Base-by-base conservation (phyloP, 2,888 invertebrate species). In the Psylliodes chrysocephalus region DNA sequence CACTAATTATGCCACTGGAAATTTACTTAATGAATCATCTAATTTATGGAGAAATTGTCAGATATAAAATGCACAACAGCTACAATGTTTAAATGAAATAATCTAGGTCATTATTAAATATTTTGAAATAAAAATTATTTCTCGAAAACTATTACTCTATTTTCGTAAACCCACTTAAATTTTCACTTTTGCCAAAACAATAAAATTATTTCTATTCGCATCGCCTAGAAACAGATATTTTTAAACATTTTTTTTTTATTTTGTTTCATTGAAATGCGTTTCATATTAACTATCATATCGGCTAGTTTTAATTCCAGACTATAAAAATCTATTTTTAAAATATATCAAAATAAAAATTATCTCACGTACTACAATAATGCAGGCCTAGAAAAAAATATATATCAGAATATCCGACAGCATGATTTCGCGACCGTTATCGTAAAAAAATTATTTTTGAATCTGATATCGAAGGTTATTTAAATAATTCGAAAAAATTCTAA, bases 291-390 rank as follows among this genome's bases (percentile, higher is more conserved):
- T 49, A 59, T 49, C 28, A 49, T 49, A 35, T 49, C 49, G 28
- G 28, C 14, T 59, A 59, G 59, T 49, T 59, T 59, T 40, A 59
- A 54, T 12, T 54, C 40, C 40, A 46, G 59, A 40, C 59, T 51
- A 59, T 59, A 44, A 54, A 22, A 59, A 49, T 57, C 65, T 65
- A 65, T 65, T 65, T 65, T 35, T 65, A 65, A 46, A 62, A 35
- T 62, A 35, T 62, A 59, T 65, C 51, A 47, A 65, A 65, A 65
- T 65, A 65, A 65, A 65, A 65, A 61, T 65, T 65, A 65, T 65
- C 62, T 62, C 61, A 61, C 46, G 33, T 44, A 51, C 8, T 30
- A 14, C 52, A 52, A 61, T 12, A 61, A 33, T 47, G 54, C 54
- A 61, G 18, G 25, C 35, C 25, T 46, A 42, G 44, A 28, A 47